Evolutionary conservation across 2,888 invertebrate genomes (phyloP).

Genomic region (Anodontia alba): DNA sequence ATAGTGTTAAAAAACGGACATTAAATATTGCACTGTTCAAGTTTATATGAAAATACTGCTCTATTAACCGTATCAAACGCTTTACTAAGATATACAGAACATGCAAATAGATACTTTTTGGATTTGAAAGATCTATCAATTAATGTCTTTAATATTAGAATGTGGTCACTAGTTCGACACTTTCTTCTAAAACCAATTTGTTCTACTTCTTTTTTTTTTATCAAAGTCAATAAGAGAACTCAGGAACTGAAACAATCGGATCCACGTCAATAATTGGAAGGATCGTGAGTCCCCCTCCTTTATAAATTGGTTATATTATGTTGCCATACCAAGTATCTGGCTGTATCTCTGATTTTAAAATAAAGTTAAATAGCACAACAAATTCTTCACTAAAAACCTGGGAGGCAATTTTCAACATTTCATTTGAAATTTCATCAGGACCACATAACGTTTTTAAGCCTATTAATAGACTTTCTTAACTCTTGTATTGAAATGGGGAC

Average conservation of each 20-base stretch:
- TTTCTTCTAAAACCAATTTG: too few species aligned
- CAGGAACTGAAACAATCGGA: too few species aligned
- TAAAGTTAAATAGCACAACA: neutral
- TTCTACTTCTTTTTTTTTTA: neutral
- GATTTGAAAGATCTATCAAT: neutral
- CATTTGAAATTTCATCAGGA: conserved; percentile 5
- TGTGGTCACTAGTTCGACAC: neutral
- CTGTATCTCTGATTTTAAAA: neutral
- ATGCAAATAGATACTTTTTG: neutral
- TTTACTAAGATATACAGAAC: neutral
- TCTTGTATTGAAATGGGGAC: neutral
- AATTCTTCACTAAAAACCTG: neutral
- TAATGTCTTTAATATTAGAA: neutral
- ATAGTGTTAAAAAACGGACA: neutral
- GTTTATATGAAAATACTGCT: neutral
- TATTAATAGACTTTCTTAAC: neutral
- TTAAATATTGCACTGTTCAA: neutral
- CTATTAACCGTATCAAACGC: neutral
- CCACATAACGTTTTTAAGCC: conserved; percentile 2
- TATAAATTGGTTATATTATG: conserved; percentile 9
- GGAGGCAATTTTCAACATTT: conserved; percentile 3
- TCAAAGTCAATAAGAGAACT: too few species aligned
- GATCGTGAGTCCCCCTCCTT: neutral
- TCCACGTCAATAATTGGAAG: neutral
- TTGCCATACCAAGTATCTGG: neutral